Conservation (phyloP, 1,140 invertebrate species). For the Gonioctena quinquepunctata region DNA sequence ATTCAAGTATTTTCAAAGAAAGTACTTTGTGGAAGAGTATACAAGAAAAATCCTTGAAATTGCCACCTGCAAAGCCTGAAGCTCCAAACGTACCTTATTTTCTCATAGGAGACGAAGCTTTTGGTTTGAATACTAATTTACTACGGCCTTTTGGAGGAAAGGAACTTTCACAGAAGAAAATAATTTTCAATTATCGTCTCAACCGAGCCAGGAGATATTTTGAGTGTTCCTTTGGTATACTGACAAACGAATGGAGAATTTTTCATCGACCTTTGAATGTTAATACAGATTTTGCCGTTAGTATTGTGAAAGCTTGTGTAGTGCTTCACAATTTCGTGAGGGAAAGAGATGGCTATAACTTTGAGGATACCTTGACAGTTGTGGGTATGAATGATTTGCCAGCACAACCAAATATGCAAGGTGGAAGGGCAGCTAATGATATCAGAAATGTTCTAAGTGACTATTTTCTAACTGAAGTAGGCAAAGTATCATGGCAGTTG, state of each 20-base stretch:
- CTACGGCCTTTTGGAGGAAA: neutral
- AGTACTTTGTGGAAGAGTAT: neutral
- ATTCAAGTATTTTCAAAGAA: neutral
- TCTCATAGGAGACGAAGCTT: neutral
- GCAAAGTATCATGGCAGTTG: neutral
- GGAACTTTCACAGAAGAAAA: neutral
- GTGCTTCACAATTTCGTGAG: conserved; percentile 49
- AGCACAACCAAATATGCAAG: neutral
- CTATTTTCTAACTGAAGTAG: neutral
- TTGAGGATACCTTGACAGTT: neutral
- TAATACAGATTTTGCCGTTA: conserved; percentile 27
- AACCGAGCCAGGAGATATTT: neutral
- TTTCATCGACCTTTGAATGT: conserved; percentile 47
- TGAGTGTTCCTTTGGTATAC: conserved; percentile 10
- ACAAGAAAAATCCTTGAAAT: neutral
- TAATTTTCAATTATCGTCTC: neutral
- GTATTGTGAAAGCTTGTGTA: conserved; percentile 44
- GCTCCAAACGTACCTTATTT: neutral
- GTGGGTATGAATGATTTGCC: conserved; percentile 10
- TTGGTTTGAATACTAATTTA: conserved; percentile 12
- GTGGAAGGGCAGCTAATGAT: neutral
- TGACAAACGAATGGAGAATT: conserved; percentile 28
- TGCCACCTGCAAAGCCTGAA: conserved; percentile 9
- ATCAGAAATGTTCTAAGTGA: neutral
- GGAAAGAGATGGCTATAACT: conserved; percentile 34